Conservation (phyloP, 1,140 invertebrate species). For the Aleiodes sp. region DNA sequence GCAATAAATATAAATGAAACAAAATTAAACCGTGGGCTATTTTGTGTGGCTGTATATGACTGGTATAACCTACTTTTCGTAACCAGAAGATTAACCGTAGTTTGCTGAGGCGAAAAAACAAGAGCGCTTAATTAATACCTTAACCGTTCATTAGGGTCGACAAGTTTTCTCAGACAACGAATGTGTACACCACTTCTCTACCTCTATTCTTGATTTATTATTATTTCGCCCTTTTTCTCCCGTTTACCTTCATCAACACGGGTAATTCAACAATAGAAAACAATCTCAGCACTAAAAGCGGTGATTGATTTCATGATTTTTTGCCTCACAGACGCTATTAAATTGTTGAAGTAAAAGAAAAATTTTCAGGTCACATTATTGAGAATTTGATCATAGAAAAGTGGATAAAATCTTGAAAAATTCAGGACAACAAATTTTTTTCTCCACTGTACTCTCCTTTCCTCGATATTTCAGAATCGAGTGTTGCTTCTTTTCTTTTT, state of each 20-base stretch:
- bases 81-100: conserved; percentile 3
- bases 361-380: too few relatives aligned
- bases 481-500: too few relatives aligned
- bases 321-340: too few relatives aligned
- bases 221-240: not conserved
- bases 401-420: too few relatives aligned
- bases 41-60: not conserved
- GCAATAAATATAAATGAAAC: not conserved
- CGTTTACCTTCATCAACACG: not conserved
- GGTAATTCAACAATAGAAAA: not conserved
- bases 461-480: too few relatives aligned
- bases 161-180: not conserved
- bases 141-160: conserved; percentile 17
- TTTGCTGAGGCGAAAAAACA: not conserved
- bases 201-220: not conserved
- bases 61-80: not conserved
- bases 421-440: too few relatives aligned
- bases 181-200: not conserved
- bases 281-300: not conserved
- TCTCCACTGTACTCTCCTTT: too few relatives aligned
- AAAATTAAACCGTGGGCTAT: not conserved
- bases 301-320: too few relatives aligned
- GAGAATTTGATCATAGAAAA: too few relatives aligned
- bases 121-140: conserved; percentile 10
- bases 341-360: too few relatives aligned